Conservation (phyloP, 2,888 invertebrate species). For the Macrosoma leucophasiata region DNA sequence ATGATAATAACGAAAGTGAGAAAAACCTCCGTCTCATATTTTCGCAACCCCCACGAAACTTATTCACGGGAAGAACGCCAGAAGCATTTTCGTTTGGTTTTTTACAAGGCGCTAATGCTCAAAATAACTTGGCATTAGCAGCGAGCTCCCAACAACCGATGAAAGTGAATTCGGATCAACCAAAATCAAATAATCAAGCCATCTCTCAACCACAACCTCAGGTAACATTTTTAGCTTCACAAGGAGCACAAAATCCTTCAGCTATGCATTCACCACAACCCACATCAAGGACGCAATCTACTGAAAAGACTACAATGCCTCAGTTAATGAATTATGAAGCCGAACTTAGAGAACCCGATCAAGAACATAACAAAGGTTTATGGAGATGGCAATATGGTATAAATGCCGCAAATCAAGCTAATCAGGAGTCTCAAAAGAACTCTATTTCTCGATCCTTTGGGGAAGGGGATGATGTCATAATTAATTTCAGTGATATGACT, state of each 20-base stretch:
- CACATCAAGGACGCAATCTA: slow-evolving; percentile 46
- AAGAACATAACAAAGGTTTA: slow-evolving; percentile 53
- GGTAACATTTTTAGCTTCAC: slow-evolving; percentile 66
- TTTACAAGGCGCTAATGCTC: slow-evolving; percentile 40
- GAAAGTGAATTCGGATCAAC: slow-evolving; percentile 46
- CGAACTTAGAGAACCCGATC: slow-evolving; percentile 45
- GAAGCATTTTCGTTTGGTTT: slow-evolving; percentile 66
- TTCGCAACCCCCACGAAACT: slow-evolving; percentile 40
- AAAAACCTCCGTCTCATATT: slow-evolving; percentile 35
- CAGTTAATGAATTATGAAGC: slow-evolving; percentile 65
- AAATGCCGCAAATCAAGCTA: slow-evolving; percentile 39
- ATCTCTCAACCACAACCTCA: slow-evolving; percentile 67
- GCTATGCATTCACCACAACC: slow-evolving; percentile 40
- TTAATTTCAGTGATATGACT: slow-evolving; percentile 64
- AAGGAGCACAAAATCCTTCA: slow-evolving; percentile 62
- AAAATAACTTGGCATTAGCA: slow-evolving; percentile 48
- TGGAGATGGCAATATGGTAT: slow-evolving; percentile 69
- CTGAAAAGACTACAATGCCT: slow-evolving; percentile 55
- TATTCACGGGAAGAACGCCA: slow-evolving; percentile 64
- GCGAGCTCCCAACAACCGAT: slow-evolving; percentile 48
- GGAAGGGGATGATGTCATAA: slow-evolving; percentile 56
- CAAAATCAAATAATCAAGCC: slow-evolving; percentile 45
- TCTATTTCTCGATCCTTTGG: slow-evolving; percentile 62
- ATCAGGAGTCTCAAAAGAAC: slow-evolving; percentile 48
- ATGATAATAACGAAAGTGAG: slow-evolving; percentile 40